These are phyloP conservation scores for Miniopterus natalensis DNA, from an alignment of 2,113 vertebrate genomes.

Conservation along the genomic window DNA sequence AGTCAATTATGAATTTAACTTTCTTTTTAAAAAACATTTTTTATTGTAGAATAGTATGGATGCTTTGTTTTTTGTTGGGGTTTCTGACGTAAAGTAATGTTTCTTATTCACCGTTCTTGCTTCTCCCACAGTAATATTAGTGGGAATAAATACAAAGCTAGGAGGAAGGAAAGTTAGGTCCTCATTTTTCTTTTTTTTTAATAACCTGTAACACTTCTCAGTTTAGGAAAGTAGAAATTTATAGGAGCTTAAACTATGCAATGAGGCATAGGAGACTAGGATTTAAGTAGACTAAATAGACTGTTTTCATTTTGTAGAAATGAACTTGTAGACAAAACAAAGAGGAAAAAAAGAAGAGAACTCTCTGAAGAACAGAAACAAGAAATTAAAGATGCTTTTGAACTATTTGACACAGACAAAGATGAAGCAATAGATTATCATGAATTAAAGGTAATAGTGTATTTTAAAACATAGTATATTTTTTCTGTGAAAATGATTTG, in stretches of 20 bases:
- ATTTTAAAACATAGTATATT: not conserved
- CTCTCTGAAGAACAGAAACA: slow-evolving; percentile 96
- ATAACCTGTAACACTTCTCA: not conserved
- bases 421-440: slow-evolving; percentile 97
- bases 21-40: not conserved
- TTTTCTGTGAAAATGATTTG: not conserved
- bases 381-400: slow-evolving; percentile 98
- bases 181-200: slow-evolving; percentile 32
- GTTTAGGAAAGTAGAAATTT: slow-evolving; percentile 22
- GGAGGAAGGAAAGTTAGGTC: not conserved
- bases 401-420: slow-evolving; percentile 98
- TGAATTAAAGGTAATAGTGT: slow-evolving; percentile 94
- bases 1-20: slow-evolving; percentile 32
- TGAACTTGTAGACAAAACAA: slow-evolving; percentile 93
- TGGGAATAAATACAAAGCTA: slow-evolving; percentile 18
- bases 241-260: not conserved
- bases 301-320: slow-evolving; percentile 86
- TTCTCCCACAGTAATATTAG: slow-evolving; percentile 9
- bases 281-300: slow-evolving; percentile 50
- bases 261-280: not conserved
- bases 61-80: not conserved
- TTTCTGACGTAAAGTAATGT: slow-evolving; percentile 18
- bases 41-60: not conserved
- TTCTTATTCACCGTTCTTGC: not conserved
- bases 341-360: slow-evolving; percentile 94